Evolutionary conservation across 2,113 vertebrate species (phyloP).

Genomic region (Ivindomyrus marchei): DNA sequence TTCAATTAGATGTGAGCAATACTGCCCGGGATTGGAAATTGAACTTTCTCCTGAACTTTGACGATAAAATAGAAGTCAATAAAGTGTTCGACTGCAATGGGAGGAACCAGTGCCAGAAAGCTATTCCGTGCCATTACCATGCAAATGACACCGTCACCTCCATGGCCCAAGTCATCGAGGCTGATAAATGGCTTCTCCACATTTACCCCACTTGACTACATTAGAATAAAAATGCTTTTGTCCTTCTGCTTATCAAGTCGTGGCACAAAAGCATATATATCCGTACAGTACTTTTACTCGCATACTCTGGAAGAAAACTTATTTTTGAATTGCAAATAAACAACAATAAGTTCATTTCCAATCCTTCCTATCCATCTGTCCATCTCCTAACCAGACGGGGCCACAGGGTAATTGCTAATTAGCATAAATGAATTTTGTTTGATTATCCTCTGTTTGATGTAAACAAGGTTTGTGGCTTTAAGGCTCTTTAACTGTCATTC

Average conservation of each 20-base stretch:
- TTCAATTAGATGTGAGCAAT: not conserved
- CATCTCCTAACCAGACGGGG: not conserved
- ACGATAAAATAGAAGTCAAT: constrained; percentile 12
- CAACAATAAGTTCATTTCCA: not conserved
- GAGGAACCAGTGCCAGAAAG: not conserved
- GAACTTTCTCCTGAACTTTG: constrained; percentile 14
- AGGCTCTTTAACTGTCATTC: not conserved
- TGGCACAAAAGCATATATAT: not conserved
- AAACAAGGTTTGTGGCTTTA: not conserved
- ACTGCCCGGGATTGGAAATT: not conserved
- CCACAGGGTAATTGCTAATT: not conserved
- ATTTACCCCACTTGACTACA: not conserved
- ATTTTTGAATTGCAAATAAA: not conserved
- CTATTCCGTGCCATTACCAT: constrained; percentile 2
- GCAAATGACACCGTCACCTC: constrained; percentile 20
- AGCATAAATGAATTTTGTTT: not conserved
- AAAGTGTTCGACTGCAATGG: not conserved
- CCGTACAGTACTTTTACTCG: not conserved
- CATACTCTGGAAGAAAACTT: not conserved
- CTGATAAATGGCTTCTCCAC: constrained; percentile 7
- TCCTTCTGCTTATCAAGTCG: not conserved
- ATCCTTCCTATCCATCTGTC: not conserved
- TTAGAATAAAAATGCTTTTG: constrained; percentile 9
- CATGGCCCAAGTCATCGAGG: not conserved
- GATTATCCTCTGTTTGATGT: not conserved